phyloP scores from a whole-genome alignment of 2,888 invertebrate genomes.

The Lagria hirta region DNA sequence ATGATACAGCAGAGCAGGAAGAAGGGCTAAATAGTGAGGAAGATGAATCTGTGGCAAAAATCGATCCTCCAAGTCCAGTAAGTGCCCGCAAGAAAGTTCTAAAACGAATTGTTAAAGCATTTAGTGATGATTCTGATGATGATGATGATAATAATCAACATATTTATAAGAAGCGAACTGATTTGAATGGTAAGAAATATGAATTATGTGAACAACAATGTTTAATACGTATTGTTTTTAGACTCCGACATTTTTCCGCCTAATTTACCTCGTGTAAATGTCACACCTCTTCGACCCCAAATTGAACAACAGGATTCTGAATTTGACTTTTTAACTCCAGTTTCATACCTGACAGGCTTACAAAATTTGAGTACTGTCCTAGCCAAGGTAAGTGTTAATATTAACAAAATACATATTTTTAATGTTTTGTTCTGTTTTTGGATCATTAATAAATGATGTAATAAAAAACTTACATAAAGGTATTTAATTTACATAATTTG shows the following conservation, averaged over 20 bases:
- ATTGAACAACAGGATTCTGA: conserved; percentile 34
- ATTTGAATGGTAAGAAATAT: neutral
- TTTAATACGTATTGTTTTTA: conserved; percentile 9
- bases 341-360: conserved; percentile 53
- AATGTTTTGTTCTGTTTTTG: neutral
- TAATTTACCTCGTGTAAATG: conserved; percentile 40
- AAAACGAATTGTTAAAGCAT: conserved; percentile 45
- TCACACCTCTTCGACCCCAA: conserved; percentile 36
- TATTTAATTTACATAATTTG: too few relatives aligned
- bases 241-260: conserved; percentile 47
- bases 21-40: conserved; percentile 16
- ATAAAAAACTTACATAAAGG: too few relatives aligned
- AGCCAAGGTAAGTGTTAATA: conserved; percentile 43
- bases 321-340: conserved; percentile 54
- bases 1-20: conserved; percentile 32
- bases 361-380: conserved; percentile 48
- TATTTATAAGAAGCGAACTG: too few relatives aligned
- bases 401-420: conserved; percentile 4
- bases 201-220: conserved; percentile 1
- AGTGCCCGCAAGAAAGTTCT: conserved; percentile 37
- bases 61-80: too few relatives aligned
- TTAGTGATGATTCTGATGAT: conserved; percentile 47
- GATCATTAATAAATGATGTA: too few relatives aligned
- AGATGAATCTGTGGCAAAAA: conserved; percentile 25
- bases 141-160: conserved; percentile 35